These are phyloP conservation scores for Camponotus fellah DNA, from an alignment of 2,888 invertebrate species.

Conservation along the genomic window DNA sequence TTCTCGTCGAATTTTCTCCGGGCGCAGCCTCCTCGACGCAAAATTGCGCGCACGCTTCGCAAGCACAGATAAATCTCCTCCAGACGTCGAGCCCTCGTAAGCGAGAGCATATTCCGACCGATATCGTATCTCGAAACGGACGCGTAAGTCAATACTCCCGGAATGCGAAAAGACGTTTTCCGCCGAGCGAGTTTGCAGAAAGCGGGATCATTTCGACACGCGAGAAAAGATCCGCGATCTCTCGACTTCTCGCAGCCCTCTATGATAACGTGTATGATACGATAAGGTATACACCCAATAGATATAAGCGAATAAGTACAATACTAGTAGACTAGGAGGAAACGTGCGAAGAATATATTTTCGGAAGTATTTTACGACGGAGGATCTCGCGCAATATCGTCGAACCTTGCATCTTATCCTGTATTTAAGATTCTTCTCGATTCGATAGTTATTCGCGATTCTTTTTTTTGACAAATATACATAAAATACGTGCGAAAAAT, in stretches of 20 bases:
- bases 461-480: slow-evolving; percentile 23
- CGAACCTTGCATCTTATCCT: background rate
- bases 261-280: slow-evolving; percentile 33
- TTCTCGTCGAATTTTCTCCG: slow-evolving; percentile 9
- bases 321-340: slow-evolving; percentile 22
- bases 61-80: slow-evolving; percentile 32
- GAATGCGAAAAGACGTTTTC: slow-evolving; percentile 49
- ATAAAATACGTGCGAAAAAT: background rate
- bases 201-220: slow-evolving; percentile 21
- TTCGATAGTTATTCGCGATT: background rate
- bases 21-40: slow-evolving; percentile 24
- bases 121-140: slow-evolving; percentile 37
- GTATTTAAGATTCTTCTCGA: background rate
- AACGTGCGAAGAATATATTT: slow-evolving; percentile 63
- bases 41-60: slow-evolving; percentile 37
- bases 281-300: slow-evolving; percentile 18
- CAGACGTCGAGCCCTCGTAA: slow-evolving; percentile 27
- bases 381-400: background rate
- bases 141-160: slow-evolving; percentile 48
- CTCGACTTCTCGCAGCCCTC: slow-evolving; percentile 27
- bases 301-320: slow-evolving; percentile 54
- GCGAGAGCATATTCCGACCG: slow-evolving; percentile 27
- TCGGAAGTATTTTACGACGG: slow-evolving; percentile 64
- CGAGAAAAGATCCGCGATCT: slow-evolving; percentile 29
- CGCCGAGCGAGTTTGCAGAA: slow-evolving; percentile 17